Evolutionary conservation across 23 tunicate genomes (phyloP).

Genomic region (Halocynthia aurantium): DNA sequence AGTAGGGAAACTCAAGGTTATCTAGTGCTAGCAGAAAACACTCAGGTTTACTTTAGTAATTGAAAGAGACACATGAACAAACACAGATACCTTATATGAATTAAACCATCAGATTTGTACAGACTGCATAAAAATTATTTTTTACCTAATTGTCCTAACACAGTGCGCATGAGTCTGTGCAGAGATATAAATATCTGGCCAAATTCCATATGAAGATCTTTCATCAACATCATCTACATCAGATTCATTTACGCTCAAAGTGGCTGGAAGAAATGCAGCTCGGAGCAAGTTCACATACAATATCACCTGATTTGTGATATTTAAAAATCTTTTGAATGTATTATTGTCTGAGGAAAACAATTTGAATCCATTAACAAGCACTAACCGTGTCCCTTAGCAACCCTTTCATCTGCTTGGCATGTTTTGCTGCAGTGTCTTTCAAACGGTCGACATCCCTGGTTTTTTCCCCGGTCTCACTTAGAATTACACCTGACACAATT

Average conservation of each 20-base stretch:
- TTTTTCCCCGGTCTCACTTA: conserved; percentile 94
- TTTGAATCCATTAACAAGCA: not conserved
- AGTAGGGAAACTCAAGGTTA: too few species aligned
- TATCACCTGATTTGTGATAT: conserved; percentile 26
- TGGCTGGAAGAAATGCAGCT: conserved; percentile 91
- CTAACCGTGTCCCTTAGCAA: conserved; percentile 70
- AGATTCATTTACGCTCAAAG: conserved; percentile 36
- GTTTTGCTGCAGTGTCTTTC: conserved; percentile 63
- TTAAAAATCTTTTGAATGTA: not conserved
- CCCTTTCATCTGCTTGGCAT: conserved; percentile 88
- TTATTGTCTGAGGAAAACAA: not conserved
- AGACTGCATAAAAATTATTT: not conserved
- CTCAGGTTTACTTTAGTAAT: not conserved
- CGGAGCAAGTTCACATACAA: conserved; percentile 80
- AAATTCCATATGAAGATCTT: conserved; percentile 61
- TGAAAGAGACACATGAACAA: not conserved
- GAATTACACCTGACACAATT: conserved; percentile 33
- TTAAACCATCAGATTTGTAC: not conserved
- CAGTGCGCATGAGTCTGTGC: conserved; percentile 61
- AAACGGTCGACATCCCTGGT: conserved; percentile 62
- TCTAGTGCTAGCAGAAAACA: too few species aligned
- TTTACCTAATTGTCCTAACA: conserved; percentile 58
- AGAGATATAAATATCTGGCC: conserved; percentile 67
- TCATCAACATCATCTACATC: conserved; percentile 60
- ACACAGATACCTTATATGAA: not conserved